These are phyloP conservation scores for Brachionichthys hirsutus DNA, from an alignment of 2,113 vertebrate species.

Conservation along the genomic window DNA sequence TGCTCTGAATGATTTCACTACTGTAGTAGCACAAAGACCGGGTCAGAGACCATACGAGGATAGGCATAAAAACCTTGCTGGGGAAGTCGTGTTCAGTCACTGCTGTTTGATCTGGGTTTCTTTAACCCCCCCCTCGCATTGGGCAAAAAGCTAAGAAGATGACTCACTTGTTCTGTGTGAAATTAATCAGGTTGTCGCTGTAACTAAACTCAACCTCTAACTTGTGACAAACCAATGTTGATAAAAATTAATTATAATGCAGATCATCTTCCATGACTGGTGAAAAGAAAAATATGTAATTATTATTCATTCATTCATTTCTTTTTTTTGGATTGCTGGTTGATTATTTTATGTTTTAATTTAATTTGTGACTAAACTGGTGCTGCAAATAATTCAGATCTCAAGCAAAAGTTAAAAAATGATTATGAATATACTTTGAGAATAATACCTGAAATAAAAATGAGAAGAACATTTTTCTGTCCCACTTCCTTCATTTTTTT, in stretches of 20 bases:
- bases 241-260: slow-evolving; percentile 11
- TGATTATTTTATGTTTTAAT: background rate
- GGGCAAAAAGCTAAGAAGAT: slow-evolving; percentile 12
- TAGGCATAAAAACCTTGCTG: background rate
- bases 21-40: slow-evolving; percentile 38
- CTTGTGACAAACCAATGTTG: slow-evolving; percentile 20
- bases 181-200: slow-evolving; percentile 43
- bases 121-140: too few relatives aligned
- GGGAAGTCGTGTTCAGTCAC: slow-evolving; percentile 12
- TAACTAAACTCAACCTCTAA: slow-evolving; percentile 31
- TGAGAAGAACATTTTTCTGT: background rate
- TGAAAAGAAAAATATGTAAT: background rate
- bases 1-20: slow-evolving; percentile 31
- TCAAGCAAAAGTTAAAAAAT: slow-evolving; percentile 1
- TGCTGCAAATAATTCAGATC: too few relatives aligned
- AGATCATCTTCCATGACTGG: slow-evolving; percentile 4
- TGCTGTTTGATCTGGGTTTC: slow-evolving; percentile 39
- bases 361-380: too few relatives aligned
- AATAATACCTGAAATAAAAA: slow-evolving; percentile 5
- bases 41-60: slow-evolving; percentile 10
- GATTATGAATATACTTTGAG: slow-evolving; percentile 1
- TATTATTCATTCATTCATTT: too few relatives aligned
- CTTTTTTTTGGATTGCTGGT: too few relatives aligned
- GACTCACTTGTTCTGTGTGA: slow-evolving; percentile 34
- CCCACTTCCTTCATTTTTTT: background rate